Evolutionary conservation across 1,140 invertebrate species (phyloP), one percentile per base, ranked within the genome.

Genomic region (Drosophila sp.): DNA sequence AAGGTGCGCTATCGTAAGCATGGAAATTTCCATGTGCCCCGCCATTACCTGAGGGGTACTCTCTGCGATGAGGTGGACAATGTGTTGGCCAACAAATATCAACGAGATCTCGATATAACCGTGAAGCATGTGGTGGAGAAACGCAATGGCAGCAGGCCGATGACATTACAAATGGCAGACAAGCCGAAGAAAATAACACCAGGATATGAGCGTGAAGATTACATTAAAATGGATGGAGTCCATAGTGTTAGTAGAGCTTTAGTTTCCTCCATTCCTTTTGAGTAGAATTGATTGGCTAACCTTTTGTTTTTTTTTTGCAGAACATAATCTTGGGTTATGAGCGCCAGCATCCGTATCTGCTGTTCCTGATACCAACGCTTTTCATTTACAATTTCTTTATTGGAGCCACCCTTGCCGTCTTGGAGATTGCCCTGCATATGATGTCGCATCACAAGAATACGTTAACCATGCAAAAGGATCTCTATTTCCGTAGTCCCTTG

Each of bases 391-490:
- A 84, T 44, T 85, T 92, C 32, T 61, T 92, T 25, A 66, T 92
- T 10, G 82, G 80, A 23, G 56, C 82, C 0, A 3, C 87, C 2
- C 60, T 92, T 10, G 72, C 82, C 8, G 1, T 92, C 2, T 38
- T 92, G 38, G 93, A 93, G 82, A 83, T 93, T 0, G 60, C 92
- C 6, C 77, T 94, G 63, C 94, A 95, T 72, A 90, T 92, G 32
- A 93, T 93, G 93, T 92, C 93, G 0, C 94, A 94, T 70, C 92
- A 92, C 40, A 94, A 93, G 76, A 94, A 94, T 67, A 92, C 93
- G 44, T 76, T 76, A 11, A 84, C 94, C 11, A 92, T 92, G 66
- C 91, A 93, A 56, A 89, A 92, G 38, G 91, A 91, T 10, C 86
- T 94, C 4, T 94, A 93, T 55, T 94, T 93, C 71, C 93, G 93